Evolutionary conservation across 37 sponge, comb jelly and placozoan species (phyloP), one percentile per base, ranked within the genome.

Genomic region (Tethya wilhelma): DNA sequence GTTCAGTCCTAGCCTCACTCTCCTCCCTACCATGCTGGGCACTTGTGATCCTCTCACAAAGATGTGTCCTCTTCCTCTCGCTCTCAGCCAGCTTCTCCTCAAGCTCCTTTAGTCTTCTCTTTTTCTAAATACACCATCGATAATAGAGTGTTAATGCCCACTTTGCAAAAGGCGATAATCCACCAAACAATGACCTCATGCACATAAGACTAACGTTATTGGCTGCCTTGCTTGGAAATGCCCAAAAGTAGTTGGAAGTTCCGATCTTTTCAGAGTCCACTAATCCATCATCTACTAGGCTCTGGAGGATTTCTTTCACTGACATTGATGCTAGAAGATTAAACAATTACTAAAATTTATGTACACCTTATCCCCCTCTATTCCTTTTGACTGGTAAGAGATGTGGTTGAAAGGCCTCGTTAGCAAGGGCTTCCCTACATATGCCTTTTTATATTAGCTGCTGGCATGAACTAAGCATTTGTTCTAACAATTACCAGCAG

Each of bases 211-310:
- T 65, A 4, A 92, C 92, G 44, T 63, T 86, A 43, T 87, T 92
- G 74, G 65, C 39, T 29, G 80, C 88, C 44, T 98, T 93, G 70
- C 96, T 96, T 4, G 92, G 94, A 49, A 98, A 93, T 25, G 96
- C 75, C 99, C 99, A 98, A 74, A 96, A 98, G 68, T 98, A 98
- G 67, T 90, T 98, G 0, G 99, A 98, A 14, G 94, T 98, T 31
- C 99, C 99, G 58, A 98, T 91, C 62, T 90, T 87, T 17, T 97
- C 98, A 31, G 85, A 68, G 53, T 96, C 89, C 59, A 98, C 93
- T 78, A 98, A 25, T 25, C 55, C 82, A 80, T 98, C 99, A 75
- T 98, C 99, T 36, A 98, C 94, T 38, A 98, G 77, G 40, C 92
- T 87, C 69, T 98, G 99, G 38, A 98, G 45, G 26, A 98, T 81